phyloP scores from a whole-genome alignment of 2,113 vertebrate genomes.

The Oreotrochilus melanogaster region DNA sequence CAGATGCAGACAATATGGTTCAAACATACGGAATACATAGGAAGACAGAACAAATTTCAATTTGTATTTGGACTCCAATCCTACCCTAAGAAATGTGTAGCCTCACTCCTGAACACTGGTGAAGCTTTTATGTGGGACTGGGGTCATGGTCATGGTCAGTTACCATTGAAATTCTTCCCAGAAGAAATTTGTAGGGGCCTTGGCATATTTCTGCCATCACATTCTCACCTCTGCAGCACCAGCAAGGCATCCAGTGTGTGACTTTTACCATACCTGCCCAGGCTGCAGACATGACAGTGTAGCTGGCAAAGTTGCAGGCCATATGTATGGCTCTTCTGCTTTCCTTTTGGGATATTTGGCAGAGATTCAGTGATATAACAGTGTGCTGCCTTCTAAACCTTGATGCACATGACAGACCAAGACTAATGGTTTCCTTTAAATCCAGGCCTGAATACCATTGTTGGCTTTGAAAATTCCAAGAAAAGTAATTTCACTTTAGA shows the following conservation, averaged over 20 bases:
- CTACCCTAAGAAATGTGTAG: conserved; percentile 14
- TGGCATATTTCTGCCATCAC: conserved; percentile 43
- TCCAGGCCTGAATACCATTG: conserved; percentile 66
- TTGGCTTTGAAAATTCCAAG: conserved; percentile 70
- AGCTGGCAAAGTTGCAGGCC: conserved; percentile 42
- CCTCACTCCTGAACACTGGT: background rate
- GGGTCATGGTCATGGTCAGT: conserved; percentile 37
- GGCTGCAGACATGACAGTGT: background rate
- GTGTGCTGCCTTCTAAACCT: conserved; percentile 59
- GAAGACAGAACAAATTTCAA: conserved; percentile 52
- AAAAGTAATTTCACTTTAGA: conserved; percentile 77
- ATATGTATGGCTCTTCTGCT: conserved; percentile 46
- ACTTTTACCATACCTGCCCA: background rate
- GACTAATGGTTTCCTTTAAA: conserved; percentile 77
- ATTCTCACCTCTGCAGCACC: background rate
- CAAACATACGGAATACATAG: background rate
- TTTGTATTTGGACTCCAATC: conserved; percentile 50
- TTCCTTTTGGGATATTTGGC: conserved; percentile 44
- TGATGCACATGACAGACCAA: conserved; percentile 73
- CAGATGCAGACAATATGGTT: conserved; percentile 64
- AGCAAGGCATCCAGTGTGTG: background rate
- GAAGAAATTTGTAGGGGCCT: conserved; percentile 11
- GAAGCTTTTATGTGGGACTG: conserved; percentile 50
- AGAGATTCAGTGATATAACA: conserved; percentile 60
- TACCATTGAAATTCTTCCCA: background rate